phyloP scores from a whole-genome alignment of 2,113 vertebrate species.

The Chaetodon trifascialis region DNA sequence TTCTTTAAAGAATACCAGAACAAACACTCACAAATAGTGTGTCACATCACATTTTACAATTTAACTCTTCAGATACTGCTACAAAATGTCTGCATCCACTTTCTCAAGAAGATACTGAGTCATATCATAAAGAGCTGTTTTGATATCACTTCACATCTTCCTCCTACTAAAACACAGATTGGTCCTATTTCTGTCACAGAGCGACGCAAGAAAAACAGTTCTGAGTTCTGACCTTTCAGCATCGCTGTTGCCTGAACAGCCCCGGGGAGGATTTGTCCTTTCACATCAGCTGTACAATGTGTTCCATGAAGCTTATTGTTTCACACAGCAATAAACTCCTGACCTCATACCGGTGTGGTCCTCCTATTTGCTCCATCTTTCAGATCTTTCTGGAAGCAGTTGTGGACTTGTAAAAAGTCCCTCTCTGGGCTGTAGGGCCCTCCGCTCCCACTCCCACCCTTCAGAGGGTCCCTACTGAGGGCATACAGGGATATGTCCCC shows the following conservation, averaged over 20 bases:
- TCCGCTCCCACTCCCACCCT: slow-evolving; percentile 77
- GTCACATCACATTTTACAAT: not conserved
- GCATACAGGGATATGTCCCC: slow-evolving; percentile 96
- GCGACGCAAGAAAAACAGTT: slow-evolving; percentile 24
- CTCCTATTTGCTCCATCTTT: slow-evolving; percentile 93
- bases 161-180: slow-evolving; percentile 26
- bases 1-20: slow-evolving; percentile 8
- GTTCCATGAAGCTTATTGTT: slow-evolving; percentile 34
- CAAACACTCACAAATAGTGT: not conserved
- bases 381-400: slow-evolving; percentile 95
- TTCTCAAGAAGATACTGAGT: slow-evolving; percentile 8
- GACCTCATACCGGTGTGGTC: slow-evolving; percentile 94
- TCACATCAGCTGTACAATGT: slow-evolving; percentile 31
- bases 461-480: slow-evolving; percentile 87
- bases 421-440: slow-evolving; percentile 91
- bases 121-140: not conserved
- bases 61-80: slow-evolving; percentile 39
- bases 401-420: slow-evolving; percentile 93
- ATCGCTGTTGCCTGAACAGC: slow-evolving; percentile 21
- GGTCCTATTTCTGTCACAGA: slow-evolving; percentile 26
- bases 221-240: slow-evolving; percentile 40
- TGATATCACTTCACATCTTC: slow-evolving; percentile 1
- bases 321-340: not conserved
- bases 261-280: slow-evolving; percentile 23
- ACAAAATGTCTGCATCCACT: slow-evolving; percentile 28